These are phyloP conservation scores for Amaurobius ferox DNA, from an alignment of 2,888 invertebrate species.

Conservation along the genomic window DNA sequence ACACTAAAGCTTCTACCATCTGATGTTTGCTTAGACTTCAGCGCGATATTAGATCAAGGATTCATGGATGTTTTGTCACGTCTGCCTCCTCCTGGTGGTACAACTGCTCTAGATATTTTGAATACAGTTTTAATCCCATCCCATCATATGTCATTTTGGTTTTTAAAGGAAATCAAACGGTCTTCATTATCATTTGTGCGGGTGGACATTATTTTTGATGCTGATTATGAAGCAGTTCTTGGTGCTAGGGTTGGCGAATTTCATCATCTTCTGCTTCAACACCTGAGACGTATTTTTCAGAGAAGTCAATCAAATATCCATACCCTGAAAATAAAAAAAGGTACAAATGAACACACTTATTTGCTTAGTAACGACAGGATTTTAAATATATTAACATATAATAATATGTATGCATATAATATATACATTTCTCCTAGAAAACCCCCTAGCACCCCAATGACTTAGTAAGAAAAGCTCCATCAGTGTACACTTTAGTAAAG, in stretches of 20 bases:
- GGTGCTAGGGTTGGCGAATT: not conserved
- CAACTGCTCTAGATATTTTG: slow-evolving; percentile 34
- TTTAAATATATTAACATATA: no score
- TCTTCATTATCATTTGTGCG: slow-evolving; percentile 17
- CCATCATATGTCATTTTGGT: slow-evolving; percentile 26
- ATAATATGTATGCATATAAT: no score
- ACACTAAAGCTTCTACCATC: not conserved
- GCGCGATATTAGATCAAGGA: slow-evolving; percentile 18
- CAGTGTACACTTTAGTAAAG: no score
- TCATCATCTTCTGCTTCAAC: not conserved
- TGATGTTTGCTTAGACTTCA: not conserved
- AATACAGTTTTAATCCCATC: slow-evolving; percentile 24
- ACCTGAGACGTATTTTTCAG: not conserved
- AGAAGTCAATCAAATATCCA: not conserved
- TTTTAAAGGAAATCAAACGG: not conserved
- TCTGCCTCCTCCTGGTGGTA: slow-evolving; percentile 31
- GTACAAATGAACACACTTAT: no score
- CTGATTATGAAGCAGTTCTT: slow-evolving; percentile 19
- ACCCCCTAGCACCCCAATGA: no score
- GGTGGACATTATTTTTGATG: slow-evolving; percentile 26
- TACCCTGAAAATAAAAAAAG: not conserved
- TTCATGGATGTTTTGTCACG: slow-evolving; percentile 40
- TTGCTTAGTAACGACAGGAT: no score
- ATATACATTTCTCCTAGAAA: no score
- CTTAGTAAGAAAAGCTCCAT: no score